Evolutionary conservation across 2,113 vertebrate genomes (phyloP), one percentile per base, ranked within the genome.

Genomic region (Pygoscelis adeliae): DNA sequence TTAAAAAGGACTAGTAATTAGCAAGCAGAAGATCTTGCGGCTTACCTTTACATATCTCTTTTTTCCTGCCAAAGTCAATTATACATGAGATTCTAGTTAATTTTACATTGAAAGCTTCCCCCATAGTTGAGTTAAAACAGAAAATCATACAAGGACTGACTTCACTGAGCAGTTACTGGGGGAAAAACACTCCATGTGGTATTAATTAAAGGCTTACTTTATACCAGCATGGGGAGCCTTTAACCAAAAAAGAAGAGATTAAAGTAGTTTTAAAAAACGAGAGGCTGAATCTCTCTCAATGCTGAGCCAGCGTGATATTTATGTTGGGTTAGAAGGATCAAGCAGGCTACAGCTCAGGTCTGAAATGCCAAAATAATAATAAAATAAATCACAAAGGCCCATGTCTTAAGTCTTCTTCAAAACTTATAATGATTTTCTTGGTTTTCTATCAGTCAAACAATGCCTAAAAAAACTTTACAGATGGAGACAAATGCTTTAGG

Each of bases 151-250:
- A 83, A 90, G 49, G 56, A 59, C 25, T 89, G 83, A 90, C 86
- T 95, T 87, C 49, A 55, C 29, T 73, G 25, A 74, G 61, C 32
- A 87, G 85, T 80, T 93, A 80, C 72, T 67, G 22, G 32, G 73
- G 53, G 36, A 80, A 58, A 93, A 78, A 88, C 89, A 80, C 91
- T 80, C 76, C 87, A 95, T 90, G 94, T 78, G 76, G 85, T 93
- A 96, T 87, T 96, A 97, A 97, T 96, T 95, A 96, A 97, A 96
- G 69, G 25, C 62, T 95, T 93, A 58, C 52, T 91, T 93, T 72
- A 83, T 71, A 87, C 44, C 9, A 6, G 71, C 65, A 95, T 65
- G 63, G 70, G 67, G 56, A 94, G 62, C 18, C 73, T 96, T 95
- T 82, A 96, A 89, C 92, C 49, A 93, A 92, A 91, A 95, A 67